Conservation (phyloP, 2,113 vertebrate species). For the Nycticryphes semicollaris region DNA sequence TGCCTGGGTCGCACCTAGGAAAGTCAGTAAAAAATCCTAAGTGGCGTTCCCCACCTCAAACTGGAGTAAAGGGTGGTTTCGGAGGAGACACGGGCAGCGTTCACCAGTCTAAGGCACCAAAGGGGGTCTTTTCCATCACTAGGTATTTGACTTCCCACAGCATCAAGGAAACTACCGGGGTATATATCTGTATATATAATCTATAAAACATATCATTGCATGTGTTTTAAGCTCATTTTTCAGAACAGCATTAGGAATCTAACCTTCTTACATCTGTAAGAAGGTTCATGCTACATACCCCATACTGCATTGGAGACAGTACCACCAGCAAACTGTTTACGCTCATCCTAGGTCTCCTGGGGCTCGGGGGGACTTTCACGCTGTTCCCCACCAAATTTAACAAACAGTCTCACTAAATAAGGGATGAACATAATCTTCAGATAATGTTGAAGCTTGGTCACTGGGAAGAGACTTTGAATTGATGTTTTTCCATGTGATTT, state of each 20-base stretch:
- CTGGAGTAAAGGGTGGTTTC: background rate
- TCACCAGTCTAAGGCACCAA: background rate
- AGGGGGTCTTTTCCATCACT: background rate
- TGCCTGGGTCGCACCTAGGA: background rate
- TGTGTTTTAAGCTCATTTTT: background rate
- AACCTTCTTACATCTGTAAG: background rate
- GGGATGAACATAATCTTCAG: background rate
- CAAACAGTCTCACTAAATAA: background rate
- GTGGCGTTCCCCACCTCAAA: background rate
- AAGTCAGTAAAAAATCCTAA: background rate
- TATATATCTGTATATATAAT: too few species aligned
- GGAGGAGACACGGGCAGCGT: rapidly evolving
- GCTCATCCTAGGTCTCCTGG: background rate
- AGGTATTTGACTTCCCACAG: background rate
- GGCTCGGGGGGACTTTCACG: rapidly evolving
- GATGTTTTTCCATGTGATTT: background rate
- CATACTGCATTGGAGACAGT: background rate
- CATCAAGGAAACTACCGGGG: background rate
- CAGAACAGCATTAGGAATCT: background rate
- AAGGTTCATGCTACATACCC: background rate
- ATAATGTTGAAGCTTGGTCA: background rate
- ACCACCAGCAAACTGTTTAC: background rate
- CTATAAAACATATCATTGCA: background rate
- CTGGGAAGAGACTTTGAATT: background rate
- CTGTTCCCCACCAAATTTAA: background rate